phyloP scores from a whole-genome alignment of 2,113 vertebrate genomes.

The Pyxicephalus adspersus region DNA sequence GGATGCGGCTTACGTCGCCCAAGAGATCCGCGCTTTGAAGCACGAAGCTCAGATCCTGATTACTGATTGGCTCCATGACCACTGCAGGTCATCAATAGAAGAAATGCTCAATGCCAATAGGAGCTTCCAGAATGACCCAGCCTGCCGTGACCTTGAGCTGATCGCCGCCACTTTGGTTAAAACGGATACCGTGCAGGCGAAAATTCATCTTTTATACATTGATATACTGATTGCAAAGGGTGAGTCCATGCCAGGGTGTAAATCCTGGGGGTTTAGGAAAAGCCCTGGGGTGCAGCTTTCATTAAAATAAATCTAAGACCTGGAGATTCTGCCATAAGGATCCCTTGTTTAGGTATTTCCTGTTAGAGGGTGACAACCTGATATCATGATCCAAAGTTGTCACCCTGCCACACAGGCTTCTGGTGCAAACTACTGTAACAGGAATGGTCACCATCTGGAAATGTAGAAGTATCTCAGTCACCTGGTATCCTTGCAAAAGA shows the following conservation, averaged over 20 bases:
- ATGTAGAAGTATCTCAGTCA: too few species aligned
- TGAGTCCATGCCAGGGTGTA: slow-evolving; percentile 59
- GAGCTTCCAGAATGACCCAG: slow-evolving; percentile 62
- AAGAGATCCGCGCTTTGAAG: slow-evolving; percentile 82
- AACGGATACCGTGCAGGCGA: slow-evolving; percentile 69
- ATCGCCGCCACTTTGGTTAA: slow-evolving; percentile 73
- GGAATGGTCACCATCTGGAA: too few species aligned
- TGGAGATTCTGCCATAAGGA: too few species aligned
- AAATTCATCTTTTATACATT: slow-evolving; percentile 78
- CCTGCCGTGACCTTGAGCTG: slow-evolving; percentile 70
- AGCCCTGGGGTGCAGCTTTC: too few species aligned
- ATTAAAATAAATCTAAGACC: too few species aligned
- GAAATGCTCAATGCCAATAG: slow-evolving; percentile 59
- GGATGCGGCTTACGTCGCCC: slow-evolving; percentile 69
- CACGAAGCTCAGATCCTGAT: slow-evolving; percentile 73
- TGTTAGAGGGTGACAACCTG: too few species aligned
- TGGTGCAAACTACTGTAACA: too few species aligned
- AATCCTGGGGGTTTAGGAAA: too few species aligned
- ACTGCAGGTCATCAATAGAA: slow-evolving; percentile 71
- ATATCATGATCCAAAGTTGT: too few species aligned
- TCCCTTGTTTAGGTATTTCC: too few species aligned
- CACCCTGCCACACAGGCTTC: too few species aligned
- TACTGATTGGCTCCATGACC: slow-evolving; percentile 80
- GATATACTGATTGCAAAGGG: slow-evolving; percentile 81
- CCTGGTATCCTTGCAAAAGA: too few species aligned